phyloP scores from a whole-genome alignment of 2,888 invertebrate species.

The Temnothorax ravouxi region DNA sequence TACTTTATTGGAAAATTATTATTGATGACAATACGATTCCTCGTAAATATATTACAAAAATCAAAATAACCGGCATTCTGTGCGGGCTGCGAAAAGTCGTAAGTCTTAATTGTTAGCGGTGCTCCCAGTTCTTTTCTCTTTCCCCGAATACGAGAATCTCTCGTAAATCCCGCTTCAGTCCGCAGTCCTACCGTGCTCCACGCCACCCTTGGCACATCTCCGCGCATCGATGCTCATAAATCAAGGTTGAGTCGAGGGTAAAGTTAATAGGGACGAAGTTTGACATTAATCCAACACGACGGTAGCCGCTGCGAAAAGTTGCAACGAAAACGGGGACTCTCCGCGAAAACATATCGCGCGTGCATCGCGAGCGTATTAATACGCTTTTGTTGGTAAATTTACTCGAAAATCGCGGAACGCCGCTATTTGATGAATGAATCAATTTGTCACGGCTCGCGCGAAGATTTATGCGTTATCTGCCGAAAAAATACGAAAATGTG shows the following conservation, averaged over 20 bases:
- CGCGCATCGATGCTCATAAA: conserved; percentile 74
- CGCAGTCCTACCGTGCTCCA: conserved; percentile 47
- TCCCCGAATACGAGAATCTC: conserved; percentile 46
- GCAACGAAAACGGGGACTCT: conserved; percentile 16
- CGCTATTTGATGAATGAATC: conserved; percentile 22
- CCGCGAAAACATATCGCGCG: background rate
- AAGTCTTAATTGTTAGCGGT: conserved; percentile 63
- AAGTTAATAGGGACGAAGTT: conserved; percentile 74
- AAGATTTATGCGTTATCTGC: conserved; percentile 18
- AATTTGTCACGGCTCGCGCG: background rate
- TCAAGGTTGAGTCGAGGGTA: conserved; percentile 76
- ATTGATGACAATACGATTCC: background rate
- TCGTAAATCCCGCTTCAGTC: conserved; percentile 62
- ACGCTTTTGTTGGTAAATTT: conserved; percentile 23
- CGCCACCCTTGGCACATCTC: conserved; percentile 54
- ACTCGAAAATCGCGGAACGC: conserved; percentile 1
- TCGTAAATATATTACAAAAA: conserved; percentile 10
- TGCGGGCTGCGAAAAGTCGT: conserved; percentile 42
- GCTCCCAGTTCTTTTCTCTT: conserved; percentile 52
- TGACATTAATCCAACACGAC: conserved; percentile 71
- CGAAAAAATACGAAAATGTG: conserved; percentile 9
- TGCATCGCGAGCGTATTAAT: conserved; percentile 18
- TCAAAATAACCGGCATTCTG: background rate
- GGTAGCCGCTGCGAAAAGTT: conserved; percentile 38
- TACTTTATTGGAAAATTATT: conserved; percentile 20